Evolutionary conservation across 2,797 vertebrate species (phyloP).

Genomic region (Lacerta viridis): DNA sequence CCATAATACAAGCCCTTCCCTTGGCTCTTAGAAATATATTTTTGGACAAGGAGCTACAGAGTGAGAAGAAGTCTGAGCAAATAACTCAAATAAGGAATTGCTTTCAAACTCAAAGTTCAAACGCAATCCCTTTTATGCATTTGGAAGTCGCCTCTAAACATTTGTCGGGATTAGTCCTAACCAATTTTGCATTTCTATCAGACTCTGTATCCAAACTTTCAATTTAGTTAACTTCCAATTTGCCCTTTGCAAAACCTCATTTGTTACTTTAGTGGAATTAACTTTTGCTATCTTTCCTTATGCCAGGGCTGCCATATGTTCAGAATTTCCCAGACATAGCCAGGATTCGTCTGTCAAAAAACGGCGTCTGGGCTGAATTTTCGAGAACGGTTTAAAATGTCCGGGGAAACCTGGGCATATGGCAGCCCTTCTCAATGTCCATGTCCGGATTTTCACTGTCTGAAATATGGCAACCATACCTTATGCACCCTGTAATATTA

Average conservation of each 20-base stretch:
- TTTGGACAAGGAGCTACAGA: background rate
- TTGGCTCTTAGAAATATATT: background rate
- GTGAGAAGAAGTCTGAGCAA: background rate
- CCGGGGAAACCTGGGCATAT: too few species aligned
- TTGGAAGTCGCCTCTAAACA: background rate
- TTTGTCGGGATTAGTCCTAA: background rate
- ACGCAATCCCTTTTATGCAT: background rate
- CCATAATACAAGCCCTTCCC: background rate
- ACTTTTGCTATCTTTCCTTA: background rate
- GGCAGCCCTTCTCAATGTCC: too few species aligned
- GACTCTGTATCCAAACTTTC: conserved; percentile 4
- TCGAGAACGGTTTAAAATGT: too few species aligned
- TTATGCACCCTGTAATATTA: background rate
- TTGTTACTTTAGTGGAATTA: background rate
- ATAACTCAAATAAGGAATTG: background rate
- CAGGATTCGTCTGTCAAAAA: too few species aligned
- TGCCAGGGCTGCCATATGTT: too few species aligned
- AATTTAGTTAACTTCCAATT: conserved; percentile 27
- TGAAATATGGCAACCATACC: background rate
- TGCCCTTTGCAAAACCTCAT: conserved; percentile 14
- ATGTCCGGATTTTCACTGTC: background rate
- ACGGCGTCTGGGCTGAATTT: too few species aligned
- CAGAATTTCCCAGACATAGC: too few species aligned
- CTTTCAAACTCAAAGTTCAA: background rate
- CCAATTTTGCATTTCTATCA: background rate